A percentile compares a stretch with the other conserved stretches of the same genome.
phyloP scores from a whole-genome alignment of 2,888 invertebrate genomes.

The Priocnemis perturbator region DNA sequence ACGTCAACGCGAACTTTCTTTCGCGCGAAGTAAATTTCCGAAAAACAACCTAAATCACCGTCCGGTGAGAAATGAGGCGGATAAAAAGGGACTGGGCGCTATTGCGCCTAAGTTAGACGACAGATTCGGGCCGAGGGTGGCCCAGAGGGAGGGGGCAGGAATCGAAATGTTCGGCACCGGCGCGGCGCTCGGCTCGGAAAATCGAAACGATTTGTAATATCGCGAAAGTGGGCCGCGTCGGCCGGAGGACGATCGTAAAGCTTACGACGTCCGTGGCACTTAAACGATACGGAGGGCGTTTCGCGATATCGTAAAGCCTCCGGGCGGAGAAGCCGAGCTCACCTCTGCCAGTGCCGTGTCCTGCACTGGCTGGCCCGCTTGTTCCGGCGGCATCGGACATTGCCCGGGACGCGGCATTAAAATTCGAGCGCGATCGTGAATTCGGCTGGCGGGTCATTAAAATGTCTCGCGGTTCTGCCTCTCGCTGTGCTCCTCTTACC shows the following conservation, averaged over 20 bases:
- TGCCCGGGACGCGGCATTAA: conserved; percentile 54
- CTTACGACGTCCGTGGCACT: conserved; percentile 58
- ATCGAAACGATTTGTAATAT: conserved; percentile 57
- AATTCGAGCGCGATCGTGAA: conserved; percentile 65
- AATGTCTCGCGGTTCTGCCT: conserved; percentile 31
- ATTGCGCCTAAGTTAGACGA: too few species aligned
- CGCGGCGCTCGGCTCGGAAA: conserved; percentile 22
- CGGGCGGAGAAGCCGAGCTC: not conserved
- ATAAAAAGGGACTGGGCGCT: too few species aligned
- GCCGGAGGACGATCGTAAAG: conserved; percentile 75
- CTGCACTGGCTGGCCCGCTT: conserved; percentile 14
- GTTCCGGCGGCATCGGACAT: conserved; percentile 11
- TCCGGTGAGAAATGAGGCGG: too few species aligned
- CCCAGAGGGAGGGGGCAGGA: not conserved
- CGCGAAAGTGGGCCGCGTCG: conserved; percentile 65
- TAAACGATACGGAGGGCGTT: conserved; percentile 47
- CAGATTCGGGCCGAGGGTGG: too few species aligned
- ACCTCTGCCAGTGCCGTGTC: conserved; percentile 1
- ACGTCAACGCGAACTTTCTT: too few species aligned
- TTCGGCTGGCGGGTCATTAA: conserved; percentile 58
- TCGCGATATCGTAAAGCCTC: conserved; percentile 60
- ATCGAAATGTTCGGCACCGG: not conserved
- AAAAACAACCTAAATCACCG: too few species aligned
- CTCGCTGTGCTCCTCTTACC: not conserved
- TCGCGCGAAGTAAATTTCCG: too few species aligned